Conservation (phyloP, 2,888 invertebrate genomes). For the Chrysotoxum bicinctum region DNA sequence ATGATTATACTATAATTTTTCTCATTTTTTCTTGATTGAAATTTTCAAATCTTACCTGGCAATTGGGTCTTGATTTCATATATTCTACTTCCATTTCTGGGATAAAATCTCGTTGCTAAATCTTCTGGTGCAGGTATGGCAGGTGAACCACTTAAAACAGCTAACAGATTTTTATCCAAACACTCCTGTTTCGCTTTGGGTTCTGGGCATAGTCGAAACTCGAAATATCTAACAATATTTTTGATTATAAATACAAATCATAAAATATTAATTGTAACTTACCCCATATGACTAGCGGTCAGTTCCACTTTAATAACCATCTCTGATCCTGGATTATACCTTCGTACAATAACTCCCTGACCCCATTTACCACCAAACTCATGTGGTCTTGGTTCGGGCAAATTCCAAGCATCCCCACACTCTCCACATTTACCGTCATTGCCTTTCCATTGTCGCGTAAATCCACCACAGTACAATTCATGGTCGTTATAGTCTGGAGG, state of each 20-base stretch:
- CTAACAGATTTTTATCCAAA: slow-evolving; percentile 87
- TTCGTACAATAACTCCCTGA: slow-evolving; percentile 90
- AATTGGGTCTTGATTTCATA: slow-evolving; percentile 89
- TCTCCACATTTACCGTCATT: slow-evolving; percentile 93
- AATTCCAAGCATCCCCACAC: slow-evolving; percentile 93
- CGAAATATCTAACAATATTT: slow-evolving; percentile 85
- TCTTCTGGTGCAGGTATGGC: slow-evolving; percentile 82
- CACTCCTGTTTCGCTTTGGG: slow-evolving; percentile 89
- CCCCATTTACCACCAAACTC: slow-evolving; percentile 93
- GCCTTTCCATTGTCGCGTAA: slow-evolving; percentile 90
- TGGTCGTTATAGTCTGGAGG: slow-evolving; percentile 95
- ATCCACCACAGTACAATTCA: slow-evolving; percentile 93
- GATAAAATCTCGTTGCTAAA: slow-evolving; percentile 86
- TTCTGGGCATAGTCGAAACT: slow-evolving; percentile 91
- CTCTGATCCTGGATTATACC: slow-evolving; percentile 86
- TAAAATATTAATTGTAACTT: slow-evolving; percentile 24
- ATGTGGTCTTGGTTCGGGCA: slow-evolving; percentile 87
- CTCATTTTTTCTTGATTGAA: no score
- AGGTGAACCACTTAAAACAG: slow-evolving; percentile 81
- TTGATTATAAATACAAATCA: background rate
- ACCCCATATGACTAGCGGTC: slow-evolving; percentile 93
- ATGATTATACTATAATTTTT: no score
- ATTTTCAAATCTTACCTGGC: slow-evolving; percentile 78
- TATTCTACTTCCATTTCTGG: slow-evolving; percentile 89
- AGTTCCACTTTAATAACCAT: slow-evolving; percentile 90